phyloP scores from a whole-genome alignment of 2,797 vertebrate genomes.

The Euphonia xanthogaster region DNA sequence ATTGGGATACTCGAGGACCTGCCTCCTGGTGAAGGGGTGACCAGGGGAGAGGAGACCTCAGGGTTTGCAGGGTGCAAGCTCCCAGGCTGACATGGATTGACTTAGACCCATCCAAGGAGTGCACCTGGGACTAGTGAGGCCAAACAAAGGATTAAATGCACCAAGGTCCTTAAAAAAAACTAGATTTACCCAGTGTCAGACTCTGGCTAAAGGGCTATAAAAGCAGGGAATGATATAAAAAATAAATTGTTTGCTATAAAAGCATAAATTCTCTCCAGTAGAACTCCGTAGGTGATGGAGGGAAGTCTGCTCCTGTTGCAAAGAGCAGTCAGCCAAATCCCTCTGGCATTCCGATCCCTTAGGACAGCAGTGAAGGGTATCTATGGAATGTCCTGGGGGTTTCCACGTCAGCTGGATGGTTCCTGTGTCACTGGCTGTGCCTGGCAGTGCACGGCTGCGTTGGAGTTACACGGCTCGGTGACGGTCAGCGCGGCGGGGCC shows the following conservation, averaged over 20 bases:
- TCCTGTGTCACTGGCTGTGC: background rate
- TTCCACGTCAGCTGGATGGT: background rate
- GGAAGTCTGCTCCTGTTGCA: background rate
- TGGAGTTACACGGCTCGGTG: background rate
- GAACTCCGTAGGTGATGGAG: background rate
- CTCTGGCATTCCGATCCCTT: background rate
- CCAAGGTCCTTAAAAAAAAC: background rate
- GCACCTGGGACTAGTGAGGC: rapidly evolving
- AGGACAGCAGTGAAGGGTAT: background rate
- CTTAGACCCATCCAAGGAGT: background rate
- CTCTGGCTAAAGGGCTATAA: background rate
- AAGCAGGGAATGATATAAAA: background rate
- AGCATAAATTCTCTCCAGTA: background rate
- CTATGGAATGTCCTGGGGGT: background rate
- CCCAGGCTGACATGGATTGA: background rate
- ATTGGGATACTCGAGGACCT: background rate
- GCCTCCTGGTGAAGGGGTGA: background rate
- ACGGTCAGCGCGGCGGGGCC: background rate
- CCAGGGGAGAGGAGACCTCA: background rate
- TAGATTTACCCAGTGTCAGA: background rate
- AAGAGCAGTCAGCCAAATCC: background rate
- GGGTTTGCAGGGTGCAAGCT: background rate
- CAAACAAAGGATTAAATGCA: background rate
- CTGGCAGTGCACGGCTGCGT: background rate
- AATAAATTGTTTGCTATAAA: background rate